Conservation (phyloP, 2,113 vertebrate genomes). For the Heterocephalus glaber region DNA sequence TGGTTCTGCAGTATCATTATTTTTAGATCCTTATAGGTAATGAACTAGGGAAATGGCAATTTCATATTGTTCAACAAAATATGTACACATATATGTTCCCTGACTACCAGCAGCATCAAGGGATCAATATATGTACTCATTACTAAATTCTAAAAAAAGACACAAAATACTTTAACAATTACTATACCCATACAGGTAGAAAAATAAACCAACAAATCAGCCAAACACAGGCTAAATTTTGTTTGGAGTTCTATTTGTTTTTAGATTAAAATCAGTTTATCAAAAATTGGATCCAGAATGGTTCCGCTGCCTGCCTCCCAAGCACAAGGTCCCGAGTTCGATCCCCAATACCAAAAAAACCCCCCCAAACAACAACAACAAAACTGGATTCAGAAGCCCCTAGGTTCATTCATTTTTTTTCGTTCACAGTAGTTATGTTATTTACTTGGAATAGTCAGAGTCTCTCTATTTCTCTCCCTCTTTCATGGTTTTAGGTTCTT, state of each 20-base stretch:
- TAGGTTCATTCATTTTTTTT: not conserved
- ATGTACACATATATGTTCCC: not conserved
- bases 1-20: not conserved
- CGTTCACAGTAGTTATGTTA: not conserved
- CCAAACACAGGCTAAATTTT: not conserved
- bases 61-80: not conserved
- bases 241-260: not conserved
- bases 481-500: not conserved
- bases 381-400: not conserved
- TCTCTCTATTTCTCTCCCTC: not conserved
- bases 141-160: not conserved
- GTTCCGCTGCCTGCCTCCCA: too few species aligned
- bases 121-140: not conserved
- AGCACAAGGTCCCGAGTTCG: too few species aligned
- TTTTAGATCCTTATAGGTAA: not conserved
- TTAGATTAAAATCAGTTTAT: not conserved
- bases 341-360: too few species aligned
- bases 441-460: not conserved
- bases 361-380: too few species aligned
- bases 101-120: not conserved
- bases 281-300: not conserved
- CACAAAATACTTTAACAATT: not conserved
- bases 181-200: not conserved
- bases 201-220: not conserved
- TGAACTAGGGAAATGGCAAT: not conserved